Conservation (phyloP, 2,113 vertebrate species). For the Phoxinus phoxinus region DNA sequence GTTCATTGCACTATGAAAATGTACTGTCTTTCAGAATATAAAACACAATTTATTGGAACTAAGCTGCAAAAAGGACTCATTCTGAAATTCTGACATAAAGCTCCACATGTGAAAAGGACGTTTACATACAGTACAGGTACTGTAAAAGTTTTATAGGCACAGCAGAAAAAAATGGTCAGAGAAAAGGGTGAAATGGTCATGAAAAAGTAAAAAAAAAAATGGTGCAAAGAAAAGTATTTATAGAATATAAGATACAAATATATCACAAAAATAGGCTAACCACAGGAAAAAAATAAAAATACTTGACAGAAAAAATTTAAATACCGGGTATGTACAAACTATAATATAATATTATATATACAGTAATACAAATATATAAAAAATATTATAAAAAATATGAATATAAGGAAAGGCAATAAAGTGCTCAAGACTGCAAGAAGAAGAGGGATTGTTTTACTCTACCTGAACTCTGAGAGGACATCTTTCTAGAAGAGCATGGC, state of each 20-base stretch:
- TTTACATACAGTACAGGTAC: too few species aligned
- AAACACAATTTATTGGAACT: background rate
- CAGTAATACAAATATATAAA: too few species aligned
- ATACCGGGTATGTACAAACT: too few species aligned
- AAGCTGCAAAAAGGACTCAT: background rate
- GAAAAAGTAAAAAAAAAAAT: background rate
- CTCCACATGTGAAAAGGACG: background rate
- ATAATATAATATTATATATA: too few species aligned
- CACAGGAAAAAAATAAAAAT: too few species aligned
- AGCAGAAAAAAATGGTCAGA: background rate
- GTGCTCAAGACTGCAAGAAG: background rate
- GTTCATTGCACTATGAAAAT: background rate
- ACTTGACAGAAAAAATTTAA: too few species aligned
- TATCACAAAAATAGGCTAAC: too few species aligned
- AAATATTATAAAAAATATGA: too few species aligned
- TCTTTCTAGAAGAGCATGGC: slow-evolving; percentile 81
- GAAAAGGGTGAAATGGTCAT: background rate
- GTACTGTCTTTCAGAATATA: background rate
- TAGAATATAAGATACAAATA: too few species aligned
- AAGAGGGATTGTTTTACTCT: slow-evolving; percentile 48
- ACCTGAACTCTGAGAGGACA: slow-evolving; percentile 87
- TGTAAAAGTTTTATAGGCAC: background rate
- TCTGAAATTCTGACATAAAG: background rate
- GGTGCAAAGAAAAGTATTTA: too few species aligned
- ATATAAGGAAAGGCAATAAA: too few species aligned